Evolutionary conservation across 1,140 invertebrate species (phyloP), one percentile per base, ranked within the genome.

Genomic region (Chionoecetes opilio): DNA sequence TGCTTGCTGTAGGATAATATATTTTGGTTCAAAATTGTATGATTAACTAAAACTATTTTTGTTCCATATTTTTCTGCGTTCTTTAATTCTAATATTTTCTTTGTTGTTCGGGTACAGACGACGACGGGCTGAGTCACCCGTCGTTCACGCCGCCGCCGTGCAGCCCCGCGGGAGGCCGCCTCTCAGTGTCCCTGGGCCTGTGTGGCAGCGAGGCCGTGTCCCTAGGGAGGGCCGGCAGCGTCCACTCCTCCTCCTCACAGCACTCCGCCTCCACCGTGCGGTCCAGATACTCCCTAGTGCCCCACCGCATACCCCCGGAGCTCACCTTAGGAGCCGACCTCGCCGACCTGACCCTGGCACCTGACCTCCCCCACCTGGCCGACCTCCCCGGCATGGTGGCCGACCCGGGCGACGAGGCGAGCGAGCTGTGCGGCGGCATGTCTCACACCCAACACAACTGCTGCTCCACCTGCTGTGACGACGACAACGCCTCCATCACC

Each of bases 181-280:
- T 95, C 29, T 63, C 63, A n/a, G 87, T 75, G 8, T 87, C 53
- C n/a, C 34, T 75, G 53, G 92, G 93, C n/a, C n/a, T 91, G 31
- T 94, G 75, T 86, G 93, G 93, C 11, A 94, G 93, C 82, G 93
- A 94, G n/a, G 88, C 93, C 29, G 92, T 85, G 31, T 87, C 86
- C 17, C 91, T 96, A 32, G 96, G 95, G 29, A 93, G 96, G 87
- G 94, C 95, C 17, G 95, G 96, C 86, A 96, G 96, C 85, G 93
- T 95, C 14, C 95, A 96, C 93, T 96, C 95, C 85, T 96, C 96
- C 26, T 96, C 96, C 29, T 96, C 96, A 26, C 96, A 96, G 86
- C 96, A 96, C 41, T 96, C 96, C 75, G 96, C 95, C 31, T 96
- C 96, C 0, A 96, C 96, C 26, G 96, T 96, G 26, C 95, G 96